These are phyloP conservation scores for Drosophila percnosoma DNA, from an alignment of 2,888 invertebrate genomes.

Conservation along the genomic window DNA sequence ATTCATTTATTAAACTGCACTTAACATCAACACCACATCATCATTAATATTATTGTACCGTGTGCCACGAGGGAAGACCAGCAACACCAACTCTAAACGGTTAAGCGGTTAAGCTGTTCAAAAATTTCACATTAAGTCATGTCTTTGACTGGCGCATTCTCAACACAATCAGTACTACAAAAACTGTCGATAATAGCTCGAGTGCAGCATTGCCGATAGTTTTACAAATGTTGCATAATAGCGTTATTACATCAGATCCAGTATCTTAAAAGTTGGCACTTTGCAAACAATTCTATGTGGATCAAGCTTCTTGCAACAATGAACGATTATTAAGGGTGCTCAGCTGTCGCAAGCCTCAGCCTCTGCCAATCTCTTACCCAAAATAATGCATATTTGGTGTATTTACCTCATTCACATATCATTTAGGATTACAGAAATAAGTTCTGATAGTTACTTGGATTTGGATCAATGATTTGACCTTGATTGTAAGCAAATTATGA, in stretches of 20 bases:
- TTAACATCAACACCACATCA: slow-evolving; percentile 84
- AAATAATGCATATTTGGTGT: not conserved
- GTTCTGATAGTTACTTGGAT: not conserved
- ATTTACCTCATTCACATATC: not conserved
- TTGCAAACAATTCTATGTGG: not conserved
- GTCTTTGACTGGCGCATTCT: slow-evolving; percentile 25
- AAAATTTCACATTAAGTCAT: slow-evolving; percentile 25
- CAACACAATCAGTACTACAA: not conserved
- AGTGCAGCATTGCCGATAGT: not conserved
- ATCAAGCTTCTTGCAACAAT: not conserved
- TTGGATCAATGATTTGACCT: slow-evolving; percentile 23
- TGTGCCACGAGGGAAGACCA: slow-evolving; percentile 33
- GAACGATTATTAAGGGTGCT: not conserved
- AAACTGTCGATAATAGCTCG: slow-evolving; percentile 2
- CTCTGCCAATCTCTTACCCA: not conserved
- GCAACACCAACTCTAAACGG: slow-evolving; percentile 29
- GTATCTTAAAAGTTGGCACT: not conserved
- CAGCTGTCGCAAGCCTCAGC: not conserved
- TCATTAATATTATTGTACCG: slow-evolving; percentile 72
- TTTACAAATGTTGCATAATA: not conserved
- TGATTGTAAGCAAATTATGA: not conserved
- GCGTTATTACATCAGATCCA: not conserved
- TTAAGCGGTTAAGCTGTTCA: slow-evolving; percentile 24
- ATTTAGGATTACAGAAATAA: not conserved
- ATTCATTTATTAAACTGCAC: slow-evolving; percentile 84